phyloP scores from a whole-genome alignment of 2,888 invertebrate species.

The Thumatha senex region DNA sequence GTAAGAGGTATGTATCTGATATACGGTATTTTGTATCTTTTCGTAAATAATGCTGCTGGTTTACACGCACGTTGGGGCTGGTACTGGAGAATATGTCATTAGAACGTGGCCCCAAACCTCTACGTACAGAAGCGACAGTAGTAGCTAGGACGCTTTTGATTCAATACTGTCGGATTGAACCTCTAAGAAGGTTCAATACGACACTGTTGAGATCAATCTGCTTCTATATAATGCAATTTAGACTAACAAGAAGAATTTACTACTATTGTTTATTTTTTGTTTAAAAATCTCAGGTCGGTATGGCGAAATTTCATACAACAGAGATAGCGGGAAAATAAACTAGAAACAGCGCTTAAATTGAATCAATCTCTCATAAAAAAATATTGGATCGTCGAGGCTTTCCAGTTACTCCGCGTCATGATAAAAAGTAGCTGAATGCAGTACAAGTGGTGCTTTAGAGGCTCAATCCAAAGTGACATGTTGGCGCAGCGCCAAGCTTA shows the following conservation, averaged over 20 bases:
- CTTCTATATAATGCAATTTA: too few species aligned
- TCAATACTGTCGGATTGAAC: too few species aligned
- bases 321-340: neutral
- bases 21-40: conserved; percentile 2
- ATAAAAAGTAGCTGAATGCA: conserved; percentile 22
- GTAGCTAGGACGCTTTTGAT: too few species aligned
- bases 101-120: too few species aligned
- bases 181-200: too few species aligned
- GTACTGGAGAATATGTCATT: too few species aligned
- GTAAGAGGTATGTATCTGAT: neutral
- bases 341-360: conserved; percentile 5
- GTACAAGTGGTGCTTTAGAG: conserved; percentile 25
- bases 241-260: too few species aligned
- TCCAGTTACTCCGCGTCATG: conserved; percentile 17
- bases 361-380: conserved; percentile 8
- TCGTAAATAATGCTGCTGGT: neutral
- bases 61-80: neutral
- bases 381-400: conserved; percentile 12
- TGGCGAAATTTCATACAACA: neutral
- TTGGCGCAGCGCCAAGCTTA: conserved; percentile 17
- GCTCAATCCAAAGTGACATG: conserved; percentile 17
- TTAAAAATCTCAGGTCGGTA: neutral
- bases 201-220: too few species aligned
- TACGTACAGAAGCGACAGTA: too few species aligned
- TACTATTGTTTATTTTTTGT: too few species aligned